A percentile compares a stretch with the other conserved stretches of the same genome.
Evolutionary conservation across 2,888 invertebrate genomes (phyloP).

Genomic region (Andrena minutula): DNA sequence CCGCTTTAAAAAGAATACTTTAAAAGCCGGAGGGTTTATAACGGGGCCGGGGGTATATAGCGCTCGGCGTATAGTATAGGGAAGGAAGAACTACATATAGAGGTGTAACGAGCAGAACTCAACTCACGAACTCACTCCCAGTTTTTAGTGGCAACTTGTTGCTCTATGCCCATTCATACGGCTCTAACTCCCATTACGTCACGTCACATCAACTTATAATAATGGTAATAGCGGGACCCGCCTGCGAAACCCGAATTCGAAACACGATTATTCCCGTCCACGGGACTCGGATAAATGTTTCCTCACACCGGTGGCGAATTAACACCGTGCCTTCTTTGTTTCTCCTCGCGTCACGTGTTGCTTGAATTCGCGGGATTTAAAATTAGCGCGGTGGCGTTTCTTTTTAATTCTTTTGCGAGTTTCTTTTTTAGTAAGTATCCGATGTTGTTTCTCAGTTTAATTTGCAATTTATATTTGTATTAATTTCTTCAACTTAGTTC

Average conservation of each 20-base stretch:
- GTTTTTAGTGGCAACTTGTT: constrained; percentile 86
- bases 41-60: constrained; percentile 80
- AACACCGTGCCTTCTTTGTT: constrained; percentile 47
- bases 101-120: constrained; percentile 85
- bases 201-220: constrained; percentile 85
- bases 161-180: constrained; percentile 85
- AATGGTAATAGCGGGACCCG: constrained; percentile 82
- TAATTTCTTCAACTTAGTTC: no score
- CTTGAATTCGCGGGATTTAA: not conserved
- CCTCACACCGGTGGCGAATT: constrained; percentile 53
- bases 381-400: not conserved
- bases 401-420: no score
- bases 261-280: constrained; percentile 76
- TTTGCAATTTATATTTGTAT: no score
- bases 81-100: constrained; percentile 85
- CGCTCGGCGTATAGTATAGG: constrained; percentile 82
- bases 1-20: constrained; percentile 85
- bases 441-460: no score
- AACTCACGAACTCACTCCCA: constrained; percentile 85
- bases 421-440: no score
- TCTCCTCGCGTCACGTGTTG: not conserved
- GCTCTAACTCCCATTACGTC: constrained; percentile 85
- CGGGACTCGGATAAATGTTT: constrained; percentile 59
- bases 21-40: constrained; percentile 85
- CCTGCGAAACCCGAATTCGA: constrained; percentile 77